These are phyloP conservation scores for Trissolcus brochymenae DNA, from an alignment of 2,888 invertebrate species.

Conservation along the genomic window DNA sequence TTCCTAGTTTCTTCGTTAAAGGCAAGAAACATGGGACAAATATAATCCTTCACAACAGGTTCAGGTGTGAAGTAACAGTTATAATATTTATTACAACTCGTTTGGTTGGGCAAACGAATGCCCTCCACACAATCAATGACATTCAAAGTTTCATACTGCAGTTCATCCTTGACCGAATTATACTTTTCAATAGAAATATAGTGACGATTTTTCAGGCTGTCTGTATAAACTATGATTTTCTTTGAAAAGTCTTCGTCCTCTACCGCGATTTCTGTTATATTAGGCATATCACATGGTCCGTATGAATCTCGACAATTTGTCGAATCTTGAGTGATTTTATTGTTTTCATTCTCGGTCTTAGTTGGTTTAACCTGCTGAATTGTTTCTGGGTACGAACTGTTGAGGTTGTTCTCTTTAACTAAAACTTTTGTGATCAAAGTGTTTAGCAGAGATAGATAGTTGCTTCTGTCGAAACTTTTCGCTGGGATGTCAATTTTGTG, in stretches of 20 bases:
- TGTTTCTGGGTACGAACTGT: slow-evolving; percentile 7
- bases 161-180: slow-evolving; percentile 56
- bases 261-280: not conserved
- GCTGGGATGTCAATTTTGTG: slow-evolving; percentile 41
- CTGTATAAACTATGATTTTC: slow-evolving; percentile 59
- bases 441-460: slow-evolving; percentile 38
- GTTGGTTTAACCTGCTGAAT: not conserved
- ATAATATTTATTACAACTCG: slow-evolving; percentile 78
- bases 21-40: slow-evolving; percentile 77
- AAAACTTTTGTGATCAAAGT: slow-evolving; percentile 41
- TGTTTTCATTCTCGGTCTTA: not conserved
- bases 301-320: slow-evolving; percentile 14
- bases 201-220: slow-evolving; percentile 62
- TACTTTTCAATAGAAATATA: slow-evolving; percentile 66
- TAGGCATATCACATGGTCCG: not conserved
- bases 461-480: slow-evolving; percentile 6
- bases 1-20: slow-evolving; percentile 76
- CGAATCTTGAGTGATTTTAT: not conserved
- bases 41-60: slow-evolving; percentile 75
- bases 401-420: slow-evolving; percentile 21
- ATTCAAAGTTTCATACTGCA: slow-evolving; percentile 63
- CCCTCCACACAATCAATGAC: slow-evolving; percentile 76
- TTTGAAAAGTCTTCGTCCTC: slow-evolving; percentile 15
- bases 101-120: slow-evolving; percentile 76
- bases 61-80: slow-evolving; percentile 72